phyloP scores from a whole-genome alignment of 2,888 invertebrate genomes.

The Troides aeacus region DNA sequence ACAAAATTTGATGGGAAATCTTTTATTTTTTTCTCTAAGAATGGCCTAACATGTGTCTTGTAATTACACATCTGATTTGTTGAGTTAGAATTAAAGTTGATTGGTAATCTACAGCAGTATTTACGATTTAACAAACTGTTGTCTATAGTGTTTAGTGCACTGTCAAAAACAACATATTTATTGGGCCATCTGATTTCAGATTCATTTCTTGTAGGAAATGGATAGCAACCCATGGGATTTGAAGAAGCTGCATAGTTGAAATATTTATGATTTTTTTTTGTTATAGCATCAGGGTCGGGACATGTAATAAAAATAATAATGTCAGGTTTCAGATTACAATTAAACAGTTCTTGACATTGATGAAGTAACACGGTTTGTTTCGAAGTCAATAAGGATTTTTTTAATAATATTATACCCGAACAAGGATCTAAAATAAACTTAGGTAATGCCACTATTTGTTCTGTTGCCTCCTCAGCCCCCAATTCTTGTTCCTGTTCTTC shows the following conservation, averaged over 20 bases:
- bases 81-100: conserved; percentile 66
- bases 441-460: conserved; percentile 52
- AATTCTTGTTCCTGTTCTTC: conserved; percentile 44
- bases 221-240: conserved; percentile 37
- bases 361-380: conserved; percentile 49
- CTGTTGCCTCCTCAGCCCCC: conserved; percentile 43
- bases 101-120: conserved; percentile 71
- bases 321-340: conserved; percentile 60
- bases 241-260: conserved; percentile 51
- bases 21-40: conserved; percentile 74
- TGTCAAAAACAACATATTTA: conserved; percentile 49
- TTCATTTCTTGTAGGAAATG: conserved; percentile 41
- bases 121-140: conserved; percentile 54
- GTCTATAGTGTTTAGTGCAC: conserved; percentile 47
- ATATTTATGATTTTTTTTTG: conserved; percentile 57
- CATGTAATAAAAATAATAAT: conserved; percentile 80
- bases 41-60: conserved; percentile 60
- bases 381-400: conserved; percentile 45
- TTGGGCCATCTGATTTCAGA: conserved; percentile 57
- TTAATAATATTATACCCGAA: conserved; percentile 43
- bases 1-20: conserved; percentile 76
- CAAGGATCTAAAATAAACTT: conserved; percentile 60
- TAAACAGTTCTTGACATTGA: conserved; percentile 57
- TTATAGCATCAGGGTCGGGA: conserved; percentile 74
- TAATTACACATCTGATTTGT: conserved; percentile 75